These are phyloP conservation scores for Rhagoletis zephyria DNA, from an alignment of 1,140 invertebrate genomes.

Conservation along the genomic window DNA sequence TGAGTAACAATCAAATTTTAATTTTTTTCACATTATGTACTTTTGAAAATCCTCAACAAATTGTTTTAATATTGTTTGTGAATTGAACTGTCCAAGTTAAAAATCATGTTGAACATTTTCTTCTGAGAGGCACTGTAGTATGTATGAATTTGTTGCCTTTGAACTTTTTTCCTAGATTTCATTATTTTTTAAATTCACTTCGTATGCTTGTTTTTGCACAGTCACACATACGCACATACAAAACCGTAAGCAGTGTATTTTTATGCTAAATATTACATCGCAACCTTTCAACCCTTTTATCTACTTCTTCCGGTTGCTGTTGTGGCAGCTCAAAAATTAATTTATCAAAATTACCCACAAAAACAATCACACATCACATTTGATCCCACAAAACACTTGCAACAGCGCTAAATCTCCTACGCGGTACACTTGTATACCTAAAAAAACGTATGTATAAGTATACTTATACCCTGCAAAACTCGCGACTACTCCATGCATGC, in stretches of 20 bases:
- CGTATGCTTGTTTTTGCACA: background rate
- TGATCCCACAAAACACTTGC: constrained; percentile 56
- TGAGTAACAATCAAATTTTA: no score
- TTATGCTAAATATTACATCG: background rate
- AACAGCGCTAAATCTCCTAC: constrained; percentile 31
- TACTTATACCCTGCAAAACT: no score
- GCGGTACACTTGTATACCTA: background rate
- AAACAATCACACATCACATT: constrained; percentile 55
- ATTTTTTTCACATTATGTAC: no score
- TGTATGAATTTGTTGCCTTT: background rate
- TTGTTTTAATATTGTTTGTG: no score
- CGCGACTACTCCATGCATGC: no score
- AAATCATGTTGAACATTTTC: no score
- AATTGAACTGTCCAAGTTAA: no score
- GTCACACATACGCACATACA: background rate
- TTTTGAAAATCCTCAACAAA: no score
- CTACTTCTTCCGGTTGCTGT: constrained; percentile 15
- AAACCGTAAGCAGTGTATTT: background rate
- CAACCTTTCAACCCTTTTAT: constrained; percentile 28
- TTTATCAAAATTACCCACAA: constrained; percentile 56
- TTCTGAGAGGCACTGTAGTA: background rate
- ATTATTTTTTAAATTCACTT: background rate
- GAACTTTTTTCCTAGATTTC: background rate
- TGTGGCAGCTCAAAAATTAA: constrained; percentile 56
- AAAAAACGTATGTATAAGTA: no score